These are phyloP conservation scores for Tricholaema leucomelas DNA, from an alignment of 2,113 vertebrate genomes.

Conservation along the genomic window DNA sequence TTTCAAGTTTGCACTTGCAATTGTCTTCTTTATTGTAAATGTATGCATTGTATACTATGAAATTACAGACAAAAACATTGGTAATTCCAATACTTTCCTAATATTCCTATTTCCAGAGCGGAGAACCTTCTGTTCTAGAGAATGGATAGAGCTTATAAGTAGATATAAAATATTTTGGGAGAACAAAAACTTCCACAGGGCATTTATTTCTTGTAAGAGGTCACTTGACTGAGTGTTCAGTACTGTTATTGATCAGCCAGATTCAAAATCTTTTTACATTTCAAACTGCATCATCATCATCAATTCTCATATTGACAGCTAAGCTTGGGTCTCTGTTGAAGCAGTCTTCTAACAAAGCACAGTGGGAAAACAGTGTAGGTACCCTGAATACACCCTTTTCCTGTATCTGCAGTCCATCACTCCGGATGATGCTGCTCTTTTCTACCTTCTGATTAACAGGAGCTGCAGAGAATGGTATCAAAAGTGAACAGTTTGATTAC, in stretches of 20 bases:
- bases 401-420: not conserved
- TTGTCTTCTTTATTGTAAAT: not conserved
- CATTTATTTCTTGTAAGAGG: not conserved
- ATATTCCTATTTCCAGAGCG: not conserved
- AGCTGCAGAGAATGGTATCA: not conserved
- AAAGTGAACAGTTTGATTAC: not conserved
- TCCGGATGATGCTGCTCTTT: not conserved
- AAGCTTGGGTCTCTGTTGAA: not conserved
- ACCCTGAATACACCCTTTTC: constrained; percentile 10
- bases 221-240: not conserved
- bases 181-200: not conserved
- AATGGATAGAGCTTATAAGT: not conserved
- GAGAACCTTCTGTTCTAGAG: not conserved
- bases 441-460: not conserved
- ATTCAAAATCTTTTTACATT: not conserved
- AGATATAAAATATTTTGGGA: not conserved
- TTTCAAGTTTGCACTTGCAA: not conserved
- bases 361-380: not conserved
- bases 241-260: not conserved
- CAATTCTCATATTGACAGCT: not conserved
- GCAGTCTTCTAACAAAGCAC: not conserved
- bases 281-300: not conserved
- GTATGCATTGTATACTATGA: not conserved
- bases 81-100: not conserved
- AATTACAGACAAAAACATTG: not conserved